phyloP scores from a whole-genome alignment of 2,888 invertebrate species.

The Drosophila parthenogenetica region DNA sequence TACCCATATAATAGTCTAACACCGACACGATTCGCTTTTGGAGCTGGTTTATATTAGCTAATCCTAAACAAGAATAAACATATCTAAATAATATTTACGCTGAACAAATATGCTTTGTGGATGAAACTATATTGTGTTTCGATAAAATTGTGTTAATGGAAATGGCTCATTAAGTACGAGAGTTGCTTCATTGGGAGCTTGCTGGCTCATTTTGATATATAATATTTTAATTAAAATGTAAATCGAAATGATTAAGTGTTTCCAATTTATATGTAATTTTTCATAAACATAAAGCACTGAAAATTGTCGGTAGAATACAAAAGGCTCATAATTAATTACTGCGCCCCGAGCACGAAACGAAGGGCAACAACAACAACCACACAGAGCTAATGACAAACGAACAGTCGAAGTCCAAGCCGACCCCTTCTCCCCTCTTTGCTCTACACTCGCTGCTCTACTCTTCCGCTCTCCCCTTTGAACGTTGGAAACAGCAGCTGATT shows the following conservation, averaged over 20 bases:
- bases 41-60: not conserved
- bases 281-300: conserved; percentile 79
- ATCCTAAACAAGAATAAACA: not conserved
- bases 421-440: not conserved
- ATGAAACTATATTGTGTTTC: conserved; percentile 10
- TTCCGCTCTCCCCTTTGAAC: not conserved
- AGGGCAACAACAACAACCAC: conserved; percentile 40
- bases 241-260: conserved; percentile 79
- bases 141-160: conserved; percentile 38
- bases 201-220: conserved; percentile 63
- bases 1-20: not conserved
- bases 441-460: not conserved
- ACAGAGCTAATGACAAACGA: conserved; percentile 74
- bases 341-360: conserved; percentile 70
- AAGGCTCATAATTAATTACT: conserved; percentile 82
- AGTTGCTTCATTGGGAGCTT: conserved; percentile 8
- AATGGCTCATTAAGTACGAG: conserved; percentile 35
- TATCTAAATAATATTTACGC: conserved; percentile 2
- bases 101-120: conserved; percentile 1
- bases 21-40: too few relatives aligned
- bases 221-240: conserved; percentile 83
- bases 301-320: conserved; percentile 79
- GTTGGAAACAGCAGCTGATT: conserved; percentile 67
- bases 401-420: conserved; percentile 48
- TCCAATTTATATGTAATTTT: conserved; percentile 79